Evolutionary conservation across 2,888 invertebrate species (phyloP), one percentile per base, ranked within the genome.

Genomic region (Azorinus chamasolen): DNA sequence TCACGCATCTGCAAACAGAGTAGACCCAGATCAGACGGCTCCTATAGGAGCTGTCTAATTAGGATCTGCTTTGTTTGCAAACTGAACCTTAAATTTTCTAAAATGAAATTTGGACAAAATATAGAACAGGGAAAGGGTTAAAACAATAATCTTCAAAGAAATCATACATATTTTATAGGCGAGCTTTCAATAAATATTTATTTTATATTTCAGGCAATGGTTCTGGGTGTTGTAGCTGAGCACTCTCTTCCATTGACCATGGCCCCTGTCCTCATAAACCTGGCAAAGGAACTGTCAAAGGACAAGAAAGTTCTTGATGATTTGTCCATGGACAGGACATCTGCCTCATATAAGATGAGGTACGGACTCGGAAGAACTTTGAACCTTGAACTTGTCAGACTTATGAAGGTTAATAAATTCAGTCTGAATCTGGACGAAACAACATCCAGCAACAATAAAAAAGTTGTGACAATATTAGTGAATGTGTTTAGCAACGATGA

Each of bases 381-480:
- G 12, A 39, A 32, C 22, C 48, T 61, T 22, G 51, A 70, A 20
- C 53, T 61, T 14, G 18, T 73, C 14, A n/a, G 27, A 16, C 45
- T 48, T 16, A 20, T 80, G 37, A 46, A 50, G 18, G 16, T 27
- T 39, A 32, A 3, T 25, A 41, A 53, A n/a, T 75, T 80, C 45
- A 78, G 75, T 22, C 25, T 82, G 14, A 82, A 75, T 32, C 45
- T 83, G 10, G 81, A 84, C 68, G 76, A 84, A 50, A 53, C 55
- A 12, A 84, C 84, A 16, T 74, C 71, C 22, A 55, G n/a, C 14
- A 84, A 78, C 32, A 27, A 57, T 22, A 57, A 77, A 20, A 39
- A 48, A n/a, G 73, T 84, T 8, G 37, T 84, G 32, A 58, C 78
- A 48, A 18, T 48, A 18, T 18, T 48, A 16, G 48, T 48, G 16